Base-by-base conservation (phyloP, 2,888 invertebrate species). In the Lasioglossum oenotherae region DNA sequence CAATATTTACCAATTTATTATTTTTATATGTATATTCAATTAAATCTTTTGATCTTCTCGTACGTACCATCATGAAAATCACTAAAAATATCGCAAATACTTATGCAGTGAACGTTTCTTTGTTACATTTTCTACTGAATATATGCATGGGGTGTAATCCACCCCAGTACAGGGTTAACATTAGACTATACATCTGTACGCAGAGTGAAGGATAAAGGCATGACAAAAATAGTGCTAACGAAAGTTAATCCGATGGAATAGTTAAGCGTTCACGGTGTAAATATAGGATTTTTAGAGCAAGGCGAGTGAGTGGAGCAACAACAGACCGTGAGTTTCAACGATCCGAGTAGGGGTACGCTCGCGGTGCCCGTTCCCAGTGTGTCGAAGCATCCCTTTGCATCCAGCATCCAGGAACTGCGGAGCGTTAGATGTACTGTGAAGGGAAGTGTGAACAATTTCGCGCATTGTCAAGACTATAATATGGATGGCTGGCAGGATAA, bases 371-470 rank as follows among this genome's bases (percentile, higher is more conserved):
- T 72, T 57, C 38, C 73, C 77, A 71, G 78, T 82, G 81, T 83
- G 75, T 31, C 84, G 86, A 71, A 67, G 73, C 84, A 80, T 83
- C 88, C 91, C 87, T 91, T 90, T 87, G 80, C 85, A 86, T 82
- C 85, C 79, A 78, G 77, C 85, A 87, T 91, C 87, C 86, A 88
- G 89, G 90, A 91, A 90, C 91, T 91, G 89, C 89, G 88, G 91
- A 92, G 91, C 90, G 93, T 93, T 91, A 93, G 91, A 91, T 86
- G 91, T 91, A 92, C 90, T 92, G 93, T 93, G 92, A 94, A 93
- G 93, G 95, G 95, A 95, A 95, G 95, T 95, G 95, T 94, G 95
- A 95, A 95, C 95, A 94, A 95, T 95, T 95, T 95, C 93, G 93
- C 93, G 94, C 94, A 95, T 95, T 95, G 95, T 95, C 90, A 91